phyloP scores from a whole-genome alignment of 2,113 vertebrate species.

The Terrapene triunguis region DNA sequence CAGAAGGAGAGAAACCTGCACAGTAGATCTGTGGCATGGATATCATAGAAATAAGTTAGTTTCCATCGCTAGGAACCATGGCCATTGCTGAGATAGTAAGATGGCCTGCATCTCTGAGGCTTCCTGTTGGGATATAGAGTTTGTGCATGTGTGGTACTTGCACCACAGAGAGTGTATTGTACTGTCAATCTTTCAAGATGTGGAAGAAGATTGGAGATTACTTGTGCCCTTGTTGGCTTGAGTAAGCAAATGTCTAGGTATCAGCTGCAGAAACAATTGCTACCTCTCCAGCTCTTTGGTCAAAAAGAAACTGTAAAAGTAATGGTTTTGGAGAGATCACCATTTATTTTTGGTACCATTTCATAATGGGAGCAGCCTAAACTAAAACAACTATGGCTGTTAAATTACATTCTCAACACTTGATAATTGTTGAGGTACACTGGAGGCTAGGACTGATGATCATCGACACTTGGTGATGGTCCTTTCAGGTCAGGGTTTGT shows the following conservation, averaged over 20 bases:
- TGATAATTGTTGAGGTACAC: slow-evolving; percentile 48
- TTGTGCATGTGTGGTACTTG: not conserved
- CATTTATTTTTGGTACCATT: not conserved
- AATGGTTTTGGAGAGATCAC: not conserved
- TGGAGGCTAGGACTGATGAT: not conserved
- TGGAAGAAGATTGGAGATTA: not conserved
- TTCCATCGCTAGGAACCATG: accelerated
- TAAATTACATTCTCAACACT: slow-evolving; percentile 37
- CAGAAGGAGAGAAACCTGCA: not conserved
- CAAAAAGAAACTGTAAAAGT: not conserved
- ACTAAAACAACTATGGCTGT: not conserved
- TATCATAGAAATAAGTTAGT: not conserved
- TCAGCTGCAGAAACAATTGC: not conserved
- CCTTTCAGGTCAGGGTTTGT: not conserved
- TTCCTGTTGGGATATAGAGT: accelerated
- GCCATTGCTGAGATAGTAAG: not conserved
- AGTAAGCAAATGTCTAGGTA: not conserved
- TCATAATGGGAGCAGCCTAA: slow-evolving; percentile 36
- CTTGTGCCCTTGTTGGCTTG: not conserved
- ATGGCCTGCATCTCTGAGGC: not conserved
- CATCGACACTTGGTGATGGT: not conserved
- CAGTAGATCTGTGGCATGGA: not conserved
- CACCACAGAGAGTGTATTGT: not conserved
- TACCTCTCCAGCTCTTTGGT: not conserved
- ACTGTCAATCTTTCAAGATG: not conserved